Conservation (phyloP, 2,113 vertebrate genomes). For the Mirza zaza region DNA sequence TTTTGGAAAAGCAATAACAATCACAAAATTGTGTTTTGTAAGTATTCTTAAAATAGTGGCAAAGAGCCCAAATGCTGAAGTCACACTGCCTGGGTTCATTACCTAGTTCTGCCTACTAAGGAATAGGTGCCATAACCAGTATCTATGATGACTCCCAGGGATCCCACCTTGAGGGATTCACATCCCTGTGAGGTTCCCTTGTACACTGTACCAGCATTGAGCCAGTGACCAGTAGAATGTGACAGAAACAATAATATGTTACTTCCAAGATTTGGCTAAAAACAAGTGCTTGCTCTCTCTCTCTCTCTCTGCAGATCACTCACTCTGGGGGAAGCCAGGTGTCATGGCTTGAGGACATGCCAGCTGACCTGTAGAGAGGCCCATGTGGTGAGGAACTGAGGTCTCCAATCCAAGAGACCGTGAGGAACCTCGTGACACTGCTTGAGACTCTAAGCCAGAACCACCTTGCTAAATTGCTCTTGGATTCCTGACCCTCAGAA, state of each 20-base stretch:
- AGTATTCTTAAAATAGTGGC: not conserved
- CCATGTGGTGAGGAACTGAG: too few relatives aligned
- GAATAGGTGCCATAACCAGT: not conserved
- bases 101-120: not conserved
- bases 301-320: too few relatives aligned
- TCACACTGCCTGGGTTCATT: not conserved
- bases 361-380: not conserved
- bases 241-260: not conserved
- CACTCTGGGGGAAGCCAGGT: not conserved
- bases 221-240: not conserved
- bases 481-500: not conserved
- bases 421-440: not conserved
- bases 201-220: not conserved
- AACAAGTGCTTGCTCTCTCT: not conserved
- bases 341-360: not conserved
- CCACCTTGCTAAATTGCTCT: not conserved
- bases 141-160: accelerated
- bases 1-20: not conserved
- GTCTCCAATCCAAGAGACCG: not conserved
- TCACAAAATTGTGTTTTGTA: not conserved
- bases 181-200: not conserved
- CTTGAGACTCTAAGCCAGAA: not conserved
- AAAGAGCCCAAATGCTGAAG: not conserved
- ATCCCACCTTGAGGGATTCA: too few relatives aligned
- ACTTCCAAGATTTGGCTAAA: not conserved